Evolutionary conservation across 1,140 invertebrate species (phyloP).

Genomic region (Mizuhopecten yessoensis): DNA sequence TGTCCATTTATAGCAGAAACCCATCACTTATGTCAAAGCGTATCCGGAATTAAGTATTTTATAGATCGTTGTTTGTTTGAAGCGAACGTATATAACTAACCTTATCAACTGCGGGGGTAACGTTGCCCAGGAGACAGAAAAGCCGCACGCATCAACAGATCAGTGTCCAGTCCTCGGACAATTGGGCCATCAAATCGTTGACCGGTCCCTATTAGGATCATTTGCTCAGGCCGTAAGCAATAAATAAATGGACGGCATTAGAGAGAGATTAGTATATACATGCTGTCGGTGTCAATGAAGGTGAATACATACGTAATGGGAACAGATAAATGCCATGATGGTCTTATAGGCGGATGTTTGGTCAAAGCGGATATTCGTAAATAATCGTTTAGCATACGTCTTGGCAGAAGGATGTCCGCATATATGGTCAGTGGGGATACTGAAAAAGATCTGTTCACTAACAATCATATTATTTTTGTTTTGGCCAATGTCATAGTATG

Average conservation of each 20-base stretch:
- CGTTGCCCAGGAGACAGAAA: slow-evolving; percentile 7
- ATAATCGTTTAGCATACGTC: neutral
- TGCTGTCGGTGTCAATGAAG: neutral
- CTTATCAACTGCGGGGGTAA: neutral
- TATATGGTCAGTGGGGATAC: neutral
- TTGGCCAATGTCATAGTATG: neutral
- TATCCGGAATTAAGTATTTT: neutral
- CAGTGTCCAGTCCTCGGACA: neutral
- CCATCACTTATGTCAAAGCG: neutral
- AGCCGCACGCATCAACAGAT: neutral
- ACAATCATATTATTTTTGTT: neutral
- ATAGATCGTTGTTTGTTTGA: slow-evolving; percentile 3
- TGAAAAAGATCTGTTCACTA: neutral
- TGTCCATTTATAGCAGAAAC: neutral
- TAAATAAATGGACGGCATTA: neutral
- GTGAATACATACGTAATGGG: neutral
- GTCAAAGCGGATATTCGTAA: neutral
- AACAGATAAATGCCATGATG: neutral
- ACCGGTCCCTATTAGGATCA: slow-evolving; percentile 20
- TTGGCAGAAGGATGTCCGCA: neutral
- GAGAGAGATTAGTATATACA: neutral
- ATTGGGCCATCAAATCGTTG: slow-evolving; percentile 17
- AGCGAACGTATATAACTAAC: neutral
- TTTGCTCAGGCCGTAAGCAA: neutral
- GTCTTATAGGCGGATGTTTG: neutral